Percentiles rank a stretch among this genome's conserved stretches.
Conservation (phyloP, 2,113 vertebrate species). For the Struthidea cinerea region DNA sequence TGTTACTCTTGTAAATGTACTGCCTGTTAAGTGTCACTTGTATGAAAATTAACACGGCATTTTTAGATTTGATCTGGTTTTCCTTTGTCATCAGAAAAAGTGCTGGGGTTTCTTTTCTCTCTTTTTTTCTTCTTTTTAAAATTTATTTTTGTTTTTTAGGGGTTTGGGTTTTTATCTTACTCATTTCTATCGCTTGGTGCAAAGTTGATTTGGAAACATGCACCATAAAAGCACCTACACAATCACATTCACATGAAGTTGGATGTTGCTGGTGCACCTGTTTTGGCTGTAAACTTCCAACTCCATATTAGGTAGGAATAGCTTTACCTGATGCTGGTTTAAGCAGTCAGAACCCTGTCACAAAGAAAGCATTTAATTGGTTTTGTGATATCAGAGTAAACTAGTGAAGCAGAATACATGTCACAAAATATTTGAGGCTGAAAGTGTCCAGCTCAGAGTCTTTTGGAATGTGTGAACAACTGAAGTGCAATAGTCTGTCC, state of each 20-base stretch:
- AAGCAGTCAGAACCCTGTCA: neutral
- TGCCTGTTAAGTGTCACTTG: neutral
- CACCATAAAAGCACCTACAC: neutral
- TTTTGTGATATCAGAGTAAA: neutral
- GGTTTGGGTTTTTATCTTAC: neutral
- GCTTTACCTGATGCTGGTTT: neutral
- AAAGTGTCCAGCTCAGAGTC: neutral
- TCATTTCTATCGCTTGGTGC: neutral
- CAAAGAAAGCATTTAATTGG: neutral
- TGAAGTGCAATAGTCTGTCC: neutral
- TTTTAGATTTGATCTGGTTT: neutral
- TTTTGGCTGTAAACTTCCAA: neutral
- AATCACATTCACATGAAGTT: neutral
- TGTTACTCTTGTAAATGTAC: neutral
- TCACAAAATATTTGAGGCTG: neutral
- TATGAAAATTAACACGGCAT: neutral
- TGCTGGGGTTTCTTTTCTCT: neutral
- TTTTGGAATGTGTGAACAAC: neutral
- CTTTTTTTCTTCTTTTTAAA: too few species aligned
- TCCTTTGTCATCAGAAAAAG: neutral
- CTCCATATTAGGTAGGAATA: neutral
- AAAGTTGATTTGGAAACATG: neutral
- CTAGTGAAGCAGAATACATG: neutral
- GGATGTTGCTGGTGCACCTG: neutral
- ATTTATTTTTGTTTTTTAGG: neutral